Evolutionary conservation across 2,797 vertebrate species (phyloP).

Genomic region (Sebastes trivittatus): DNA sequence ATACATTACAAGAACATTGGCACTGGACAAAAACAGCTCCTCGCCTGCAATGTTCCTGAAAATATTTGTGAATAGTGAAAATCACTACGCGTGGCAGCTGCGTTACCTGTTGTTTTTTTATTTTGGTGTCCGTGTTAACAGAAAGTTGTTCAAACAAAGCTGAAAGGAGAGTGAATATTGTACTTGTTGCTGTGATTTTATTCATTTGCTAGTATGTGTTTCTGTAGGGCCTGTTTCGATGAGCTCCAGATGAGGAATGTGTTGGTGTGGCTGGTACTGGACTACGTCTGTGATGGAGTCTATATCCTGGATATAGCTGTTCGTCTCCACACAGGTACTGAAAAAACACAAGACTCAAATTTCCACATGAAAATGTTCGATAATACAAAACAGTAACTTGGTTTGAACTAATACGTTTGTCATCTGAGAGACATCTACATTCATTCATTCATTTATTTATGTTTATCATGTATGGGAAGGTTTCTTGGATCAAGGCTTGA

Average conservation of each 20-base stretch:
- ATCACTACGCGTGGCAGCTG: too few species aligned
- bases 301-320: conserved; percentile 89
- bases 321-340: conserved; percentile 89
- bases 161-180: background rate
- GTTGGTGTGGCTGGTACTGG: conserved; percentile 89
- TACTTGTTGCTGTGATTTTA: background rate
- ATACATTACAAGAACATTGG: too few species aligned
- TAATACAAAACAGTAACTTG: background rate
- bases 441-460: background rate
- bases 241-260: conserved; percentile 86
- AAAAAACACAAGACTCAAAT: background rate
- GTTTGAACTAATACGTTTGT: background rate
- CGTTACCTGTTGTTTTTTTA: too few species aligned
- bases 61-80: too few species aligned
- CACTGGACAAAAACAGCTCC: too few species aligned
- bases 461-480: conserved; percentile 73
- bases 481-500: conserved; percentile 93
- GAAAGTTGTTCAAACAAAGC: too few species aligned
- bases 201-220: background rate
- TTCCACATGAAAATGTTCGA: background rate
- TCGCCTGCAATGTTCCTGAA: too few species aligned
- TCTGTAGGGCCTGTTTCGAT: conserved; percentile 91
- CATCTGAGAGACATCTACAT: background rate
- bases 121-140: too few species aligned
- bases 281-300: conserved; percentile 89